Conservation (phyloP, 2,113 vertebrate species). For the Toxotes jaculatrix region DNA sequence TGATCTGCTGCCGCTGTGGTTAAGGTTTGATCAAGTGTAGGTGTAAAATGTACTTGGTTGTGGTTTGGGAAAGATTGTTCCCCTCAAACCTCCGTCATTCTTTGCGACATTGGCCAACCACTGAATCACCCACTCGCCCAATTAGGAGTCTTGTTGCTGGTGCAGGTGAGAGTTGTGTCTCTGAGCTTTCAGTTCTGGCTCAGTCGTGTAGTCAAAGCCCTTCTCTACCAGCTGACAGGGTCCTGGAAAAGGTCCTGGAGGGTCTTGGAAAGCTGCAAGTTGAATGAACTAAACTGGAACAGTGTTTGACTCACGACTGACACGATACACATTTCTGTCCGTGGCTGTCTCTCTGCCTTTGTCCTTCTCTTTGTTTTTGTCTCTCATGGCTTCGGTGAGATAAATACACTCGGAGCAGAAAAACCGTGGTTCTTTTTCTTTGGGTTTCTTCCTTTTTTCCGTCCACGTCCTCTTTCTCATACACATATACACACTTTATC, state of each 20-base stretch:
- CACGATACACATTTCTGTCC: background rate
- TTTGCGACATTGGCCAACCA: background rate
- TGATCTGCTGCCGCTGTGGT: too few species aligned
- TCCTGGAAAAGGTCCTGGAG: constrained; percentile 35
- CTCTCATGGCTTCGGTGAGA: background rate
- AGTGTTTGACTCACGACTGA: background rate
- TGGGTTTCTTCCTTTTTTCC: background rate
- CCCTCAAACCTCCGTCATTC: background rate
- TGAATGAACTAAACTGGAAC: constrained; percentile 1
- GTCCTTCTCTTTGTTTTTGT: background rate
- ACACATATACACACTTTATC: background rate
- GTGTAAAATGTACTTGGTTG: too few species aligned
- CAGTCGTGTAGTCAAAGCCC: background rate
- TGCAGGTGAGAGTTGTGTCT: background rate
- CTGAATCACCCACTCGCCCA: background rate
- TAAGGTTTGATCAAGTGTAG: too few species aligned
- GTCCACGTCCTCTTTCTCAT: background rate
- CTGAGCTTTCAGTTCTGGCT: constrained; percentile 18
- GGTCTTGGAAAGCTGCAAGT: constrained; percentile 23
- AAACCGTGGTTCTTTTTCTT: background rate
- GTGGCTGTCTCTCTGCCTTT: background rate
- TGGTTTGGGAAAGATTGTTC: background rate
- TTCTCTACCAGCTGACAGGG: constrained; percentile 5
- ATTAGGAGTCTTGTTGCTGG: constrained; percentile 25
- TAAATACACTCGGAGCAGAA: background rate